Percentiles rank a stretch among this genome's conserved stretches.
phyloP scores from a whole-genome alignment of 2,797 vertebrate species.

The Spea hammondii region DNA sequence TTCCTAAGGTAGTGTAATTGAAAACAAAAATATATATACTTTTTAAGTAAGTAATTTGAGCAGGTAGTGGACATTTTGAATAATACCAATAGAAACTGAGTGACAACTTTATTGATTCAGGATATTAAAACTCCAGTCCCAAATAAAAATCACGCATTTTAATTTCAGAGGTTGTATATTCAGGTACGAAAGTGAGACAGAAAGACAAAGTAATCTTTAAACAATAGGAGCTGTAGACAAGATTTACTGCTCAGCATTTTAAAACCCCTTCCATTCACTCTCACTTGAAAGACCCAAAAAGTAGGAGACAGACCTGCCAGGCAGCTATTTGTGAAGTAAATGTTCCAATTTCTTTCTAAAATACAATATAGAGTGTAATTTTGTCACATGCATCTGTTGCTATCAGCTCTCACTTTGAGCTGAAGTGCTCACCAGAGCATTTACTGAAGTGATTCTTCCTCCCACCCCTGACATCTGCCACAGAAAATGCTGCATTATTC shows the following conservation, averaged over 20 bases:
- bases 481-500: constrained; percentile 79
- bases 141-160: constrained; percentile 41
- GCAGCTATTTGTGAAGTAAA: constrained; percentile 69
- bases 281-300: constrained; percentile 49
- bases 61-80: constrained; percentile 21
- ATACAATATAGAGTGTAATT: constrained; percentile 74
- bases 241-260: constrained; percentile 40
- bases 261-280: constrained; percentile 36
- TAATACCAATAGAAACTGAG: constrained; percentile 30
- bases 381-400: constrained; percentile 76
- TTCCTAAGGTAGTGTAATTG: constrained; percentile 1
- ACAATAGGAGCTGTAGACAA: constrained; percentile 34
- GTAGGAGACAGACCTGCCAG: constrained; percentile 54
- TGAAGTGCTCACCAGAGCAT: constrained; percentile 76
- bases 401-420: constrained; percentile 72
- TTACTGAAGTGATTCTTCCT: constrained; percentile 72
- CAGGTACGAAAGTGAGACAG: constrained; percentile 34
- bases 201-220: constrained; percentile 38
- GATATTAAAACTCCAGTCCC: constrained; percentile 36
- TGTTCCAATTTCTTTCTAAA: constrained; percentile 70
- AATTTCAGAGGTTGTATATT: constrained; percentile 46
- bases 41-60: constrained; percentile 21
- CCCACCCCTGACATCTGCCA: constrained; percentile 78
- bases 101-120: constrained; percentile 49
- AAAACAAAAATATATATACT: background rate